Conservation (phyloP, 2,797 vertebrate genomes). For the Apogon talboti region DNA sequence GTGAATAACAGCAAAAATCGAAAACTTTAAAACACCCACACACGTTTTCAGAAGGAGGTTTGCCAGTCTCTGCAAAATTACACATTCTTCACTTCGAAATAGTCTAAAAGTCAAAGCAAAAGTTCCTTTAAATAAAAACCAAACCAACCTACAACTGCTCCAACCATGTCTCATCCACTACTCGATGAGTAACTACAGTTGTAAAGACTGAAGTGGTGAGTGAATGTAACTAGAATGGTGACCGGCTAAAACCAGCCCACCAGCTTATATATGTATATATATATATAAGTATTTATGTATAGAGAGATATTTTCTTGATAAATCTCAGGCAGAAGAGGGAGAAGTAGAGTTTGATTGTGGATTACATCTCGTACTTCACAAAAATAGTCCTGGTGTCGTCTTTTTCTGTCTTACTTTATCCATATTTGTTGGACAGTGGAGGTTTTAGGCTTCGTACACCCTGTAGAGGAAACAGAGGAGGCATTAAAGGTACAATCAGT, state of each 20-base stretch:
- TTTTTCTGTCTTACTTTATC: constrained; percentile 40
- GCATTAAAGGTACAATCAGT: too few species aligned
- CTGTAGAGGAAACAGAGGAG: constrained; percentile 62
- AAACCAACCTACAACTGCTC: constrained; percentile 36
- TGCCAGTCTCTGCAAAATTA: constrained; percentile 28
- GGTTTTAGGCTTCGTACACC: constrained; percentile 84
- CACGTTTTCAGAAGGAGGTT: constrained; percentile 31
- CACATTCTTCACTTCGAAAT: constrained; percentile 33
- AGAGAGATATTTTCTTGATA: constrained; percentile 50
- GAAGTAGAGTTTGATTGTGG: constrained; percentile 62
- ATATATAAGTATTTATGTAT: constrained; percentile 57
- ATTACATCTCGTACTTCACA: constrained; percentile 58
- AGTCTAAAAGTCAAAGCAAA: constrained; percentile 37
- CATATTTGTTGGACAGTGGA: constrained; percentile 20
- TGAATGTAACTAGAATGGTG: constrained; percentile 51
- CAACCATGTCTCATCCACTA: constrained; percentile 36
- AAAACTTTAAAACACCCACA: constrained; percentile 21
- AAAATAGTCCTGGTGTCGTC: constrained; percentile 62
- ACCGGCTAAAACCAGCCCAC: constrained; percentile 48
- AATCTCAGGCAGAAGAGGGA: constrained; percentile 64
- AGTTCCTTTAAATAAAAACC: constrained; percentile 44
- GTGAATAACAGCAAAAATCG: constrained; percentile 33
- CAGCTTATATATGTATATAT: constrained; percentile 63
- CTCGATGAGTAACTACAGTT: constrained; percentile 53
- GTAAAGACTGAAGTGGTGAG: constrained; percentile 59